Percentiles rank a stretch among this genome's conserved stretches.
phyloP scores from a whole-genome alignment of 2,797 vertebrate species.

The Echiichthys vipera region DNA sequence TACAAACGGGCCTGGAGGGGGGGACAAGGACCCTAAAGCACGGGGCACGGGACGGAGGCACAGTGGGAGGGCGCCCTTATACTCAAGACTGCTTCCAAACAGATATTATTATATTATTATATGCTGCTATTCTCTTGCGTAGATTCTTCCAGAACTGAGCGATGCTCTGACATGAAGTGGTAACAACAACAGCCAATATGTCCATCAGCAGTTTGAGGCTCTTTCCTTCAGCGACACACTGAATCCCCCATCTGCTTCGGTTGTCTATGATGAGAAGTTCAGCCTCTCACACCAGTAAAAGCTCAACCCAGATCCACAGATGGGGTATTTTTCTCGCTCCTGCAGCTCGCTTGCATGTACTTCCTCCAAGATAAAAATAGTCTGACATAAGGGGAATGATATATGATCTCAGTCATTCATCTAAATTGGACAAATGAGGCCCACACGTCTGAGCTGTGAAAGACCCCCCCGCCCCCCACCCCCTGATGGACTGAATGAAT shows the following conservation, averaged over 20 bases:
- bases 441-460: constrained; percentile 71
- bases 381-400: constrained; percentile 63
- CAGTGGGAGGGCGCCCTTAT: too few relatives aligned
- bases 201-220: constrained; percentile 28
- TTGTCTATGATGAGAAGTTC: constrained; percentile 33
- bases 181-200: constrained; percentile 11
- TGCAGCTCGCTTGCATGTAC: constrained; percentile 36
- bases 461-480: constrained; percentile 34
- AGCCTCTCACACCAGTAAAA: constrained; percentile 24
- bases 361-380: constrained; percentile 66
- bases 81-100: too few relatives aligned
- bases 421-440: constrained; percentile 79
- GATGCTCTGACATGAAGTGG: not conserved
- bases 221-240: constrained; percentile 5
- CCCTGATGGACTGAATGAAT: constrained; percentile 50
- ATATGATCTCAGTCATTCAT: constrained; percentile 76
- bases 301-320: constrained; percentile 41
- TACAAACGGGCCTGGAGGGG: too few relatives aligned
- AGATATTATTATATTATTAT: too few relatives aligned
- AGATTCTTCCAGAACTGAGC: not conserved
- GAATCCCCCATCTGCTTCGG: constrained; percentile 19
- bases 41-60: too few relatives aligned
- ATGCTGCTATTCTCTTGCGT: too few relatives aligned
- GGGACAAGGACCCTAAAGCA: too few relatives aligned
- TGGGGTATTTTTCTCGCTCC: constrained; percentile 33